phyloP scores from a whole-genome alignment of 2,113 vertebrate genomes.

The Cricetomys ansorgei region DNA sequence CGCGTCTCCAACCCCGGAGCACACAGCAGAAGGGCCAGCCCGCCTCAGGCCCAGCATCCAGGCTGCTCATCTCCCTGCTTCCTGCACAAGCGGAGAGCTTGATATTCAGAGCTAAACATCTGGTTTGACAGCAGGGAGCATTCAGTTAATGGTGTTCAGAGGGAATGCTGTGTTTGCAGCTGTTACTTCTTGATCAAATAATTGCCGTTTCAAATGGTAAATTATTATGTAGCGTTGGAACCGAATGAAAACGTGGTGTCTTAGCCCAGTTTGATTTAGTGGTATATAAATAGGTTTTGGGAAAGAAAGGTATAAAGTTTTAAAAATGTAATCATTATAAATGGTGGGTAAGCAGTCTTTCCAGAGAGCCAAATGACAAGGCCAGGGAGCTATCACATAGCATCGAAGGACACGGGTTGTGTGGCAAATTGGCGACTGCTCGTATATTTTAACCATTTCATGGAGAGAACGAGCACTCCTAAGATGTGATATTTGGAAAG shows the following conservation, averaged over 20 bases:
- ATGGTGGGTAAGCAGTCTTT: slow-evolving; percentile 5
- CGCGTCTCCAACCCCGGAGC: background rate
- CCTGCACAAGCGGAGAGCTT: background rate
- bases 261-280: slow-evolving; percentile 55
- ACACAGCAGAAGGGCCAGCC: background rate
- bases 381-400: background rate
- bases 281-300: slow-evolving; percentile 68
- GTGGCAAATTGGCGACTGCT: background rate
- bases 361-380: slow-evolving; percentile 11
- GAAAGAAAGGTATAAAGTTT: slow-evolving; percentile 55
- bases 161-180: slow-evolving; percentile 73
- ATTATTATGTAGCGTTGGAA: slow-evolving; percentile 67
- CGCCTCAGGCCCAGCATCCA: background rate
- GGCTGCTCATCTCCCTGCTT: background rate
- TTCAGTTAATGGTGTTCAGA: slow-evolving; percentile 55
- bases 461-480: background rate
- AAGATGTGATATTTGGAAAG: background rate
- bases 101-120: slow-evolving; percentile 54
- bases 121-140: slow-evolving; percentile 71
- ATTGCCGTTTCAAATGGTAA: slow-evolving; percentile 76
- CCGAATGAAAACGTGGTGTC: slow-evolving; percentile 55
- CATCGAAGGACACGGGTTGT: background rate
- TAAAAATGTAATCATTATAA: slow-evolving; percentile 41
- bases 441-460: background rate
- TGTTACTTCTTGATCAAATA: slow-evolving; percentile 79